Evolutionary conservation across 2,888 invertebrate species (phyloP).

Genomic region (Branchellion lobata): DNA sequence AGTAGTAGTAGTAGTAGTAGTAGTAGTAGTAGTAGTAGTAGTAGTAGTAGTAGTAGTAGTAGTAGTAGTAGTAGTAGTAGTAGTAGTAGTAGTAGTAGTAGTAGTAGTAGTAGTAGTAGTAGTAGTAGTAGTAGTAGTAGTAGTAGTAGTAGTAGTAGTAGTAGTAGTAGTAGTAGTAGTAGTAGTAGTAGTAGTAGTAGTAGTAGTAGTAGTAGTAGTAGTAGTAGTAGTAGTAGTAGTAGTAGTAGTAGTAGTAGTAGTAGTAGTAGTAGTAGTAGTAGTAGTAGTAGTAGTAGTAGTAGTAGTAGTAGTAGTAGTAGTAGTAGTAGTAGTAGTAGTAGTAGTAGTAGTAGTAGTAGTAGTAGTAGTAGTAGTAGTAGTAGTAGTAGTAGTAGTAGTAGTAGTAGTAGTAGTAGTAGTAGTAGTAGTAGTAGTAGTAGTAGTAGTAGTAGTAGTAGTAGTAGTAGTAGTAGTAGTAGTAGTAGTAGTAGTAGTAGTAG

Average conservation of each 20-base stretch:
- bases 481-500: no score
- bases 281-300: not conserved
- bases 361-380: conserved; percentile 1
- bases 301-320: not conserved
- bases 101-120: not conserved
- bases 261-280: conserved; percentile 13
- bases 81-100: conserved; percentile 8
- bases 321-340: conserved; percentile 1
- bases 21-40: not conserved
- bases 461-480: no score
- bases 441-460: not conserved
- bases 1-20: not conserved
- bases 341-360: not conserved
- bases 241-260: conserved; percentile 24
- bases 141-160: conserved; percentile 1
- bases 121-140: conserved; percentile 13
- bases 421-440: not conserved
- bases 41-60: conserved; percentile 13
- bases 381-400: not conserved
- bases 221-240: conserved; percentile 16
- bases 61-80: conserved; percentile 13
- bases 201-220: conserved; percentile 19
- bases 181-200: conserved; percentile 6
- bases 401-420: conserved; percentile 1
- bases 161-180: conserved; percentile 13